Conservation (phyloP, 2,888 invertebrate species). For the Allacma fusca region DNA sequence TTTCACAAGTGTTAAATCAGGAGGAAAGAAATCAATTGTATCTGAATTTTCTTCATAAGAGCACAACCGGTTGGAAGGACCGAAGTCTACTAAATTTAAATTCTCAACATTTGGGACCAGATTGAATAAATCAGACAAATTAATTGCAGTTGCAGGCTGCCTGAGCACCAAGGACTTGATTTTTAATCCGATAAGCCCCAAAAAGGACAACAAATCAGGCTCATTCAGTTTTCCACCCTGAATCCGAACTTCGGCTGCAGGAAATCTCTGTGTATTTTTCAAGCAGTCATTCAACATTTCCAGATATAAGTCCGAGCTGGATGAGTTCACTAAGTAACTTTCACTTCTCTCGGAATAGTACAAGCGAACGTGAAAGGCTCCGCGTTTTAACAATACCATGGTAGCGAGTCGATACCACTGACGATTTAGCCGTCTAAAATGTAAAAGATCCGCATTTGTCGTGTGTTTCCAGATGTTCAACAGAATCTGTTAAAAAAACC, state of each 20-base stretch:
- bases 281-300: neutral
- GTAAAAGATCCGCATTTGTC: neutral
- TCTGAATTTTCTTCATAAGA: neutral
- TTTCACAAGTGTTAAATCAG: neutral
- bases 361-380: neutral
- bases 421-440: neutral
- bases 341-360: neutral
- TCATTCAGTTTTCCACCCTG: neutral
- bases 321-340: neutral
- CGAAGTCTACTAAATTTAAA: neutral
- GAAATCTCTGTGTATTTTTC: neutral
- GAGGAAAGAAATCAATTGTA: neutral
- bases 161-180: neutral
- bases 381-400: neutral
- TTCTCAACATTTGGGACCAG: neutral
- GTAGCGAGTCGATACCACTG: neutral
- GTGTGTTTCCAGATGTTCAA: neutral
- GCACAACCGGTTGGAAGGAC: conserved; percentile 1
- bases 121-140: neutral
- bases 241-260: neutral
- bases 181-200: neutral
- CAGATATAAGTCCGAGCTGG: neutral
- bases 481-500: neutral
- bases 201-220: neutral
- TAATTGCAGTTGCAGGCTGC: neutral